Percentiles rank a stretch among this genome's conserved stretches.
These are phyloP conservation scores for Sorex fumeus DNA, from an alignment of 2,113 vertebrate genomes.

Conservation along the genomic window DNA sequence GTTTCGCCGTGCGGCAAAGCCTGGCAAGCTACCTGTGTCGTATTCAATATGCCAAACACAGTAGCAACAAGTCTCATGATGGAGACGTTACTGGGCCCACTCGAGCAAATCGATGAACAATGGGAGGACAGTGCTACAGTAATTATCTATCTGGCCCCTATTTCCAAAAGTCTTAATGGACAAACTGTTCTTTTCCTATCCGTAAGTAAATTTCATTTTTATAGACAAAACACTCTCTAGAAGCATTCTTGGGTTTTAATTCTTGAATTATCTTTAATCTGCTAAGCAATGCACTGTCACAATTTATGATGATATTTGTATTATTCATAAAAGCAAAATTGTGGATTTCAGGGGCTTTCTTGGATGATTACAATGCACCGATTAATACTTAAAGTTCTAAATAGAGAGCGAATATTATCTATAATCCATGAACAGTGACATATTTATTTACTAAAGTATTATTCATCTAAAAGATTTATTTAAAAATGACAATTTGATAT, in stretches of 20 bases:
- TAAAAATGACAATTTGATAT: conserved; percentile 37
- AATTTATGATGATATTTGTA: conserved; percentile 80
- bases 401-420: conserved; percentile 60
- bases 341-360: conserved; percentile 54
- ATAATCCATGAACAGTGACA: neutral
- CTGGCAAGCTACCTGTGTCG: no score
- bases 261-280: conserved; percentile 54
- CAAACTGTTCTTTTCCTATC: neutral
- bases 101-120: no score
- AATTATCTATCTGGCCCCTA: no score
- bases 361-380: conserved; percentile 62
- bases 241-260: conserved; percentile 60
- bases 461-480: conserved; percentile 43
- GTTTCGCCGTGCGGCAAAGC: no score
- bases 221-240: conserved; percentile 28
- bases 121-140: no score
- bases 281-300: conserved; percentile 68
- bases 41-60: no score
- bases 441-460: conserved; percentile 72
- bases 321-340: conserved; percentile 77
- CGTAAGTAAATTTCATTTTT: neutral
- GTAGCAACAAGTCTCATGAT: no score
- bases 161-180: neutral
- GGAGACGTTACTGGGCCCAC: no score
- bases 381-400: conserved; percentile 59